Base-by-base conservation (phyloP, 2,113 vertebrate species). In the Perca flavescens region DNA sequence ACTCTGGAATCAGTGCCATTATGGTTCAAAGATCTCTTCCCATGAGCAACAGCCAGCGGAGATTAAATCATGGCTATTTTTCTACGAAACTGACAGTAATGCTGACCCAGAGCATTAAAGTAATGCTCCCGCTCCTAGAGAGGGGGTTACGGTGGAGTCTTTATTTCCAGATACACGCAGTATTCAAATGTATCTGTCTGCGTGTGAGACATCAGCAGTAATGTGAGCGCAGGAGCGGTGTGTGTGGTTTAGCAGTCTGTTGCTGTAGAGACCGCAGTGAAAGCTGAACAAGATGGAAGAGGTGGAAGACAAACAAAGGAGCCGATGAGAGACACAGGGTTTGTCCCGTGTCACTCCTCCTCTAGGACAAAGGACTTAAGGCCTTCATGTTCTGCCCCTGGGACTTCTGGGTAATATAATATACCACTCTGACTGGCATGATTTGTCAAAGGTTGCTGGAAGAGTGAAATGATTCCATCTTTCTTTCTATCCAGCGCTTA, bases 241-340 rank as follows among this genome's bases (percentile, higher is more conserved):
- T 43, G 66, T 77, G 87, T 89, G 89, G 81, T 63, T 43, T 8
- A 19, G 83, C 86, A 81, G 89, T 77, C 84, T 81, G 87, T 74
- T 47, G 73, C 89, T 57, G 70, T 47, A 52, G 75, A 86, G 77
- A 77, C 75, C 25, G 31, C 11, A 72, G 86, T 88, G 75, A 70
- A 79, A 89, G 90, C 86, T 83, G 67, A 81, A 85, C 70, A 78
- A 70, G 85, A 88, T 88, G 87, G 77, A 89, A 78, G 85, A 90
- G 79, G 79, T 85, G 82, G 79, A 85, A 56, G 77, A 91, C 81
- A 81, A 72, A 79, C n/a, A n/a, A n/a, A 88, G 82, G 77, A 89
- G 77, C 70, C 15, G 54, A 74, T 76, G 83, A 86, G 74, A 85
- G 85, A 80, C 66, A 58, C 80, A 9, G 66, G 74, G 43, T 69